Evolutionary conservation across 2,888 invertebrate species (phyloP), one percentile per base, ranked within the genome.

Genomic region (Spatulosminthurus flaviceps): DNA sequence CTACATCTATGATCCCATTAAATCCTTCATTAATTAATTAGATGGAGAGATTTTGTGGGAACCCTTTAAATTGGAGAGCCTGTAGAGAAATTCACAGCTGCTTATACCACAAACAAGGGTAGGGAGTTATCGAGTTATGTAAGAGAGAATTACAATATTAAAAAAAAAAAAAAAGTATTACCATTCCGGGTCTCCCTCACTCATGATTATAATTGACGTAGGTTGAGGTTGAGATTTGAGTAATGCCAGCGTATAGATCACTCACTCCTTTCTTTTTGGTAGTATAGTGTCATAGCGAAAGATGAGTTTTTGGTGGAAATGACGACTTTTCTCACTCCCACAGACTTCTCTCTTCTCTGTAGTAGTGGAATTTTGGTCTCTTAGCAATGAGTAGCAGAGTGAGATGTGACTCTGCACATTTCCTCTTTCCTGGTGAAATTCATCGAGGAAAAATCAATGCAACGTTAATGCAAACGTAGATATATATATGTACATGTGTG

Each of bases 161-260:
- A n/a, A n/a, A n/a, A n/a, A n/a, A n/a, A n/a, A 64, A 64, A 64
- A 24, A 64, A 64, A 64, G 51, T 43, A 74, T 74, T 79, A 79
- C 79, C 79, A 79, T 79, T 79, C 79, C 16, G 79, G 79, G 67
- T 79, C 79, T 67, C 75, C 70, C 41, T 79, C 79, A 34, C 73
- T 79, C 74, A 70, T 74, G 74, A 34, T 79, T 64, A 19, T 9
- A 64, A 24, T 64, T 64, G 51, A n/a, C 51, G 16, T 51, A 19
- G 51, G 51, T 19, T 7, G 9, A n/a, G n/a, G n/a, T n/a, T 16
- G 16, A 4, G 51, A 51, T 16, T 51, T 19, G 51, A 19, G 51
- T 51, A 51, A 51, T 51, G 5, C 51, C 16, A 51, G 51, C 16
- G 51, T n/a, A n/a, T n/a, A n/a, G n/a, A n/a, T 51, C 51, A 51